phyloP scores from a whole-genome alignment of 2,113 vertebrate species.

The Elanus axillaris region DNA sequence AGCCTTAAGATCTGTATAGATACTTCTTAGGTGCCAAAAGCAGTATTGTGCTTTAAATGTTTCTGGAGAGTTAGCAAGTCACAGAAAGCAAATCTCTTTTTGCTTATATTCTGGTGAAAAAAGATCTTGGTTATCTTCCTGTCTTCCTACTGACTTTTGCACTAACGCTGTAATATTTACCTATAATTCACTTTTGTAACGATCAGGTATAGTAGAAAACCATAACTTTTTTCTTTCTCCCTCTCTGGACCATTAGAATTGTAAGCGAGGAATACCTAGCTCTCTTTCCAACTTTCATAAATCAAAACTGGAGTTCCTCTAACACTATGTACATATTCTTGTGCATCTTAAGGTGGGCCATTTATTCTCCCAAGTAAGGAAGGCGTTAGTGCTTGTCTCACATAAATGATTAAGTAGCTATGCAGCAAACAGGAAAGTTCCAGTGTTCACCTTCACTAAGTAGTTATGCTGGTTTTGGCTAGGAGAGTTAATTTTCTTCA shows the following conservation, averaged over 20 bases:
- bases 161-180: neutral
- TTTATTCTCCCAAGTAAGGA: neutral
- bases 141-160: neutral
- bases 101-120: neutral
- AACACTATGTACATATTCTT: neutral
- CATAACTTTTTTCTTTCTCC: too few relatives aligned
- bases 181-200: neutral
- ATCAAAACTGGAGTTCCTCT: neutral
- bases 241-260: neutral
- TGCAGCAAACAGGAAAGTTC: neutral
- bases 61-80: neutral
- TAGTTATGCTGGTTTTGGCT: too few relatives aligned
- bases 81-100: neutral
- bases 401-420: neutral
- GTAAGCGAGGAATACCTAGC: neutral
- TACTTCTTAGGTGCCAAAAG: neutral
- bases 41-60: neutral
- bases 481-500: too few relatives aligned
- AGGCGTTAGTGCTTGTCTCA: neutral
- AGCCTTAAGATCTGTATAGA: neutral
- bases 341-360: neutral
- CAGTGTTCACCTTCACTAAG: neutral
- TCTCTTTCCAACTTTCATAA: neutral
- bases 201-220: neutral
- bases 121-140: neutral